These are phyloP conservation scores for Dreissena rostriformis DNA, from an alignment of 1,140 invertebrate genomes.

Conservation along the genomic window DNA sequence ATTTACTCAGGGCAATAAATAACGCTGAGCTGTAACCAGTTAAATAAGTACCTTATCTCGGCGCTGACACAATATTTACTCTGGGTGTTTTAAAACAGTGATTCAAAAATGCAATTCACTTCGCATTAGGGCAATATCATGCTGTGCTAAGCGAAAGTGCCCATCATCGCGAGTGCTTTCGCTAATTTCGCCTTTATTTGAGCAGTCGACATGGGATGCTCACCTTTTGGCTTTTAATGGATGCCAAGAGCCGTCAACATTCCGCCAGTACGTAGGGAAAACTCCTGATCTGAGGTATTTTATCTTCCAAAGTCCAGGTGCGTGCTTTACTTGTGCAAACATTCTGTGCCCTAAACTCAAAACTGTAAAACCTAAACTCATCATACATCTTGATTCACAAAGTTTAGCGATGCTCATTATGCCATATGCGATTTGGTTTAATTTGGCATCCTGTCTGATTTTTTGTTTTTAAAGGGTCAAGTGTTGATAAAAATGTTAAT, in stretches of 20 bases:
- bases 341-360: slow-evolving; percentile 23
- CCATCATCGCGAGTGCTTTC: slow-evolving; percentile 21
- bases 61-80: slow-evolving; percentile 43
- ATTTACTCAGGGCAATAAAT: background rate
- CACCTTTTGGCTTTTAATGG: slow-evolving; percentile 22
- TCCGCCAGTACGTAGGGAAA: slow-evolving; percentile 9
- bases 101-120: slow-evolving; percentile 28
- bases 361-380: too few relatives aligned
- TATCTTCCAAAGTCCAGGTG: slow-evolving; percentile 48
- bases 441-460: too few relatives aligned
- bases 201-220: slow-evolving; percentile 15
- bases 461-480: too few relatives aligned
- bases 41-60: slow-evolving; percentile 27
- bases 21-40: background rate
- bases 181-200: slow-evolving; percentile 43
- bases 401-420: too few relatives aligned
- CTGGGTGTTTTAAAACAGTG: slow-evolving; percentile 23
- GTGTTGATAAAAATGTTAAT: too few relatives aligned
- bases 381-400: too few relatives aligned
- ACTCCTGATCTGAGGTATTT: slow-evolving; percentile 25
- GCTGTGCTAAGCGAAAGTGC: slow-evolving; percentile 8
- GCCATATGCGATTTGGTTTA: too few relatives aligned
- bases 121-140: slow-evolving; percentile 28
- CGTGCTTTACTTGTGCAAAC: slow-evolving; percentile 40
- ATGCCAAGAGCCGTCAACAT: slow-evolving; percentile 20